phyloP scores from a whole-genome alignment of 1,140 invertebrate species.

The Uloborus diversus region DNA sequence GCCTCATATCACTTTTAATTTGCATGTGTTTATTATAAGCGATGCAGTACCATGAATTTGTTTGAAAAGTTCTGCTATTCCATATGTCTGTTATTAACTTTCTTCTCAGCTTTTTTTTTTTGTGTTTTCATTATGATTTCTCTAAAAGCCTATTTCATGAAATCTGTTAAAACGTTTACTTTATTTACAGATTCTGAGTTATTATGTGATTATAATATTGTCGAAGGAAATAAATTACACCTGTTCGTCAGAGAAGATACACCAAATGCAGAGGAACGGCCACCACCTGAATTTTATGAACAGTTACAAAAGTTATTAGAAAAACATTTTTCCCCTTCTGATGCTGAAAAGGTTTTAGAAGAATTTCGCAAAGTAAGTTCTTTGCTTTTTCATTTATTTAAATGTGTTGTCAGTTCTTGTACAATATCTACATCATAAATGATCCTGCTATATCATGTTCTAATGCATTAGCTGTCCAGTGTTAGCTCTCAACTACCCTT shows the following conservation, averaged over 20 bases:
- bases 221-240: slow-evolving; percentile 63
- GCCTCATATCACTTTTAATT: too few relatives aligned
- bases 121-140: too few relatives aligned
- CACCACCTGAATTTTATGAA: slow-evolving; percentile 60
- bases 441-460: too few relatives aligned
- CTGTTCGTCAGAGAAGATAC: slow-evolving; percentile 61
- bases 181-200: slow-evolving; percentile 61
- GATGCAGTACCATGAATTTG: too few relatives aligned
- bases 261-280: background rate
- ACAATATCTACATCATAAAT: too few relatives aligned
- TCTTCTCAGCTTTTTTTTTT: too few relatives aligned
- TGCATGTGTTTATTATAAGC: too few relatives aligned
- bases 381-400: background rate
- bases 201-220: slow-evolving; percentile 63
- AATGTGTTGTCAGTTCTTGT: background rate
- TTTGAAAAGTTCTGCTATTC: too few relatives aligned
- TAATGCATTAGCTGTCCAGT: too few relatives aligned
- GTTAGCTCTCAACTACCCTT: too few relatives aligned
- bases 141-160: too few relatives aligned
- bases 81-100: too few relatives aligned
- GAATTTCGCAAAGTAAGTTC: slow-evolving; percentile 64
- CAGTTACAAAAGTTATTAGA: slow-evolving; percentile 62
- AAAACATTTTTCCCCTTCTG: slow-evolving; percentile 63
- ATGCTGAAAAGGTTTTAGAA: slow-evolving; percentile 63
- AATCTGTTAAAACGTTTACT: background rate